Percentiles rank a stretch among this genome's conserved stretches.
Conservation (phyloP, 1,140 invertebrate genomes). For the Sarcophaga bullata region DNA sequence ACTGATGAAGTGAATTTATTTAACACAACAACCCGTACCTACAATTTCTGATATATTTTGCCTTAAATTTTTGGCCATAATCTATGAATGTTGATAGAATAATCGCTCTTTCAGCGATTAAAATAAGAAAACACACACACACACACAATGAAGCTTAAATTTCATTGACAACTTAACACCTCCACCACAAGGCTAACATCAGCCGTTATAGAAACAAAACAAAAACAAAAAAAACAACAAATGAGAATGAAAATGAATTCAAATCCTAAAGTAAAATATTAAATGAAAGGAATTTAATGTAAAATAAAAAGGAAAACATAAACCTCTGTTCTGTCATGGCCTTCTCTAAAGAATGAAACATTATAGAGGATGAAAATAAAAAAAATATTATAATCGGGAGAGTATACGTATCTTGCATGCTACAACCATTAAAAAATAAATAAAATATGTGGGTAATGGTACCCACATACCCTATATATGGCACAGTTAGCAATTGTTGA, state of each 20-base stretch:
- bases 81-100: conserved; percentile 5
- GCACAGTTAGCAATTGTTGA: too few relatives aligned
- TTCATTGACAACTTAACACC: conserved; percentile 39
- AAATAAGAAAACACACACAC: not conserved
- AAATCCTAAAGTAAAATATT: not conserved
- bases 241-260: not conserved
- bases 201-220: too few relatives aligned
- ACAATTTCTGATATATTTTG: not conserved
- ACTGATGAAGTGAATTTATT: too few relatives aligned
- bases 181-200: conserved; percentile 21
- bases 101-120: conserved; percentile 14
- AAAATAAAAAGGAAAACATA: conserved; percentile 18
- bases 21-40: too few relatives aligned
- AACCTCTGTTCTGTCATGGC: not conserved
- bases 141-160: conserved; percentile 37
- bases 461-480: too few relatives aligned
- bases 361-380: not conserved
- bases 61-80: not conserved
- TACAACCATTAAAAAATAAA: too few relatives aligned
- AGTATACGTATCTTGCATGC: too few relatives aligned
- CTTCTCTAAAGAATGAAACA: not conserved
- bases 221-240: not conserved
- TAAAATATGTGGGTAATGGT: too few relatives aligned
- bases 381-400: not conserved
- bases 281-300: conserved; percentile 29